phyloP scores from a whole-genome alignment of 2,113 vertebrate species.

The Labeo rohita region DNA sequence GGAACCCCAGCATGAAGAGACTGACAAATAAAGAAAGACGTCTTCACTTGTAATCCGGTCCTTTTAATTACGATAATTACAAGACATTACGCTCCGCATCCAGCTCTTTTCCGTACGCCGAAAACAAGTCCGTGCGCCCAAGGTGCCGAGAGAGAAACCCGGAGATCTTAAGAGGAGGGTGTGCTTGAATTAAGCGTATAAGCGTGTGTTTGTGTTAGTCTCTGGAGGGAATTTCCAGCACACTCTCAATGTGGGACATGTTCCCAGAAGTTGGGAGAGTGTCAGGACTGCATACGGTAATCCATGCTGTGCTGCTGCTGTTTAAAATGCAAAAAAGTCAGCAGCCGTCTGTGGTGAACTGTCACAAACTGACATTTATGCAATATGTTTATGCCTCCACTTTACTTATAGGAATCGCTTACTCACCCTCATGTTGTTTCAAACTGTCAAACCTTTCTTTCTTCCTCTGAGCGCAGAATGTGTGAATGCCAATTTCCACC shows the following conservation, averaged over 20 bases:
- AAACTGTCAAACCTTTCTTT: not conserved
- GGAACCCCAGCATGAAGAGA: conserved; percentile 48
- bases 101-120: not conserved
- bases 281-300: not conserved
- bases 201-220: not conserved
- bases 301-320: conserved; percentile 18
- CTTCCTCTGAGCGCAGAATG: not conserved
- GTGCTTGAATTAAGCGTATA: conserved; percentile 26
- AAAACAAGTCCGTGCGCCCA: conserved; percentile 36
- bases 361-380: conserved; percentile 29
- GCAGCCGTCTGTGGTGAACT: not conserved
- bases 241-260: conserved; percentile 38
- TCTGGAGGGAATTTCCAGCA: conserved; percentile 51
- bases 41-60: conserved; percentile 50
- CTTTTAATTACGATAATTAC: conserved; percentile 54
- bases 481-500: not conserved
- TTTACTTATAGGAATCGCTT: not conserved
- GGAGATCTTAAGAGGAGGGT: conserved; percentile 37
- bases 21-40: conserved; percentile 49
- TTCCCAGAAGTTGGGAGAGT: conserved; percentile 44
- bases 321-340: conserved; percentile 23
- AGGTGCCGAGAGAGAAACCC: conserved; percentile 24
- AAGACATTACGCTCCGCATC: conserved; percentile 30
- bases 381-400: not conserved
- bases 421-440: not conserved